A percentile compares a stretch with the other conserved stretches of the same genome.
These are phyloP conservation scores for Parnassius glacialis DNA, from an alignment of 2,888 invertebrate species.

Conservation along the genomic window DNA sequence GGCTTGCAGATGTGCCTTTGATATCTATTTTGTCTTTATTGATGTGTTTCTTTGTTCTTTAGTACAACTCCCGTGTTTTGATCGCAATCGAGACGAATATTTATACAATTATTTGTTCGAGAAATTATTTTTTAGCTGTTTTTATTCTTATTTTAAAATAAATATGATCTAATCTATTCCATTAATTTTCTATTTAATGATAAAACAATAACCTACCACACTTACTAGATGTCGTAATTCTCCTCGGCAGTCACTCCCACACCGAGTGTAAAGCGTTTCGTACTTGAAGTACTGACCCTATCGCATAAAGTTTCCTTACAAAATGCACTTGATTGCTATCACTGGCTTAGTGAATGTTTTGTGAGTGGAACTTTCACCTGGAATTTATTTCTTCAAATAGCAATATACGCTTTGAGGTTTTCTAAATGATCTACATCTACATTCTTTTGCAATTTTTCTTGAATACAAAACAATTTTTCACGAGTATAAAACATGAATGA, in stretches of 20 bases:
- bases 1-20: slow-evolving; percentile 16
- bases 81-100: no score
- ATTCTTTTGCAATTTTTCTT: no score
- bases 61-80: no score
- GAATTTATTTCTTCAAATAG: slow-evolving; percentile 23
- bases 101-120: no score
- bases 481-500: no score
- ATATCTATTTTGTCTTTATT: slow-evolving; percentile 5
- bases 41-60: background rate
- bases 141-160: no score
- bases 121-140: no score
- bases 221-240: slow-evolving; percentile 4
- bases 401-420: slow-evolving; percentile 29
- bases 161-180: no score
- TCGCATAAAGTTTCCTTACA: slow-evolving; percentile 60
- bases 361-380: slow-evolving; percentile 50
- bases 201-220: no score
- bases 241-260: slow-evolving; percentile 9
- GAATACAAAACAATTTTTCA: no score
- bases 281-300: slow-evolving; percentile 62
- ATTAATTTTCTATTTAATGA: no score
- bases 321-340: slow-evolving; percentile 68
- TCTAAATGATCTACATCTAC: slow-evolving; percentile 15
- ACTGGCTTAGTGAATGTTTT: slow-evolving; percentile 66
- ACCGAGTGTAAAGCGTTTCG: slow-evolving; percentile 27